Evolutionary conservation across 2,797 vertebrate genomes (phyloP), one percentile per base, ranked within the genome.

Genomic region (Sebastes aleutianus): DNA sequence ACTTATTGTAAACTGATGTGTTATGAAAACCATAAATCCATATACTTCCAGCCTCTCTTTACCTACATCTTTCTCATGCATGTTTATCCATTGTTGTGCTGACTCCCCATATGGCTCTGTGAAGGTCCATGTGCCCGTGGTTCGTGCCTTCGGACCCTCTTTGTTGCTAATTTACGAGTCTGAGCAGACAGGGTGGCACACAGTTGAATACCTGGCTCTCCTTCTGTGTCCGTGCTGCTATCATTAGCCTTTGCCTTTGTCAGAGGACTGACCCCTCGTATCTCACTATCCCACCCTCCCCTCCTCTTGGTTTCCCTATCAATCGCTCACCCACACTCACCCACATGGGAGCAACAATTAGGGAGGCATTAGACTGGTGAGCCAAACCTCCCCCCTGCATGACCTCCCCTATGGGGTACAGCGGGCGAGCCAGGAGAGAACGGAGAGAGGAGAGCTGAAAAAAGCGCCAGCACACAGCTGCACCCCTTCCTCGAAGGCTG

Each of bases 281-380:
- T 80, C 76, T 50, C 34, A 59, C 43, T 22, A 13, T 32, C 68
- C 16, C 36, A 26, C 43, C 50, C 43, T 12, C 18, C 47, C 27
- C 39, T 70, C 59, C 77, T 54, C 53, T 34, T 76, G 27, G 2
- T 27, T 67, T 71, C 79, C 76, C 76, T 79, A 78, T 83, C 68
- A 66, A 81, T 85, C 16, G 11, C 70, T 87, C 78, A 70, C 74
- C 62, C 75, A 10, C 74, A 61, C 50, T 62, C 78, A 57, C 62
- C 80, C 90, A 88, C 90, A 89, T 85, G 80, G 91, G 90, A 93
- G 89, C 78, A 8, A 86, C 92, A 94, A 95, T 95, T 94, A 94
- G 86, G 79, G 86, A 91, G 79, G 74, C 73, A 90, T 91, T 89
- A 91, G 80, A 76, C 66, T 83, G 70, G 84, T 80, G 88, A 77